A percentile compares a stretch with the other conserved stretches of the same genome.
phyloP scores from a whole-genome alignment of 1,140 invertebrate genomes.

The Aphis craccivora region DNA sequence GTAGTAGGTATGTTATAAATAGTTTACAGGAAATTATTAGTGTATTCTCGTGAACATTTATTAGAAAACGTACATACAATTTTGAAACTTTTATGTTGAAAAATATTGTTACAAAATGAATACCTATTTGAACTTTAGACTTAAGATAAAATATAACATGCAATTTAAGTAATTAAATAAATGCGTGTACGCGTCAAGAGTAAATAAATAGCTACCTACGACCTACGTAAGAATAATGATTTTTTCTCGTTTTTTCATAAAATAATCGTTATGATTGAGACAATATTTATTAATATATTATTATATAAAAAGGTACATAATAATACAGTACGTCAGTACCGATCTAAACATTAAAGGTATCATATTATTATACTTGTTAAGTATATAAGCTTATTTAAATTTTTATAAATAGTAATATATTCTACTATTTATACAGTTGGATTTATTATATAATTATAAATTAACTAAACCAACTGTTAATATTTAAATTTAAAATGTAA shows the following conservation, averaged over 20 bases:
- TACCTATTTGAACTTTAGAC: background rate
- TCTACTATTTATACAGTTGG: background rate
- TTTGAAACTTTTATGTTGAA: background rate
- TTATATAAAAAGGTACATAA: too few species aligned
- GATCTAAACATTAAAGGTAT: too few species aligned
- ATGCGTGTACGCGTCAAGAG: background rate
- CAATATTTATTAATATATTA: too few species aligned
- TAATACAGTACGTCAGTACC: too few species aligned
- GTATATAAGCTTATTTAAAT: background rate
- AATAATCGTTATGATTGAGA: background rate
- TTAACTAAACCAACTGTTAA: background rate
- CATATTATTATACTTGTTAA: background rate
- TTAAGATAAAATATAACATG: background rate
- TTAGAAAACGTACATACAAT: background rate
- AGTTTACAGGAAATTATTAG: background rate
- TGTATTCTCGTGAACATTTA: background rate
- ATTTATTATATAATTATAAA: background rate
- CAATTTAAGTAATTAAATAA: background rate
- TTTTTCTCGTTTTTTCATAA: background rate
- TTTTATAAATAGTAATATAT: background rate
- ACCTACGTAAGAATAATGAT: background rate
- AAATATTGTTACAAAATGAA: background rate
- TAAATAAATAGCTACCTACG: background rate
- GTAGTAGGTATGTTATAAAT: background rate
- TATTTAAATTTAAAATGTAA: background rate